These are phyloP conservation scores for Fregetta grallaria DNA, from an alignment of 2,113 vertebrate species.

Conservation along the genomic window DNA sequence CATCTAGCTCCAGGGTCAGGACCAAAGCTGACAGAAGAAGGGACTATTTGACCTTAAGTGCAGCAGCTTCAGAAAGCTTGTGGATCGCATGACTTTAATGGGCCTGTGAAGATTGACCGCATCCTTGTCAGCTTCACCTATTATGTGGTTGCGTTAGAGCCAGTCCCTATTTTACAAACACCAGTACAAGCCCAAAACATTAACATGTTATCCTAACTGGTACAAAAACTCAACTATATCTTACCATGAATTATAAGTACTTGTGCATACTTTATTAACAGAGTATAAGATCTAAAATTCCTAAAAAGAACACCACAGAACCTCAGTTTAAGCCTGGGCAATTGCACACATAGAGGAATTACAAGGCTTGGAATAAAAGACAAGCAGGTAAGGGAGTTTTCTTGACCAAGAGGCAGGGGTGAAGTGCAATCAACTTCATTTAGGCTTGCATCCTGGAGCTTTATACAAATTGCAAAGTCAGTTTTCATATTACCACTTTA, in stretches of 20 bases:
- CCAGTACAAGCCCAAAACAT: conserved; percentile 34
- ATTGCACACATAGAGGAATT: conserved; percentile 60
- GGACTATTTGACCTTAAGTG: not conserved
- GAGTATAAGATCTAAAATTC: conserved; percentile 60
- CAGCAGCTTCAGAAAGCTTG: not conserved
- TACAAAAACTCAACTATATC: conserved; percentile 65
- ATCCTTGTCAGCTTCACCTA: not conserved
- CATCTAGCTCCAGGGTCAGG: not conserved
- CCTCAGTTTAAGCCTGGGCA: conserved; percentile 51
- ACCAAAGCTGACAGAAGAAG: not conserved
- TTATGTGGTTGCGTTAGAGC: not conserved
- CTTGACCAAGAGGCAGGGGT: conserved; percentile 26
- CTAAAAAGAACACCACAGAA: conserved; percentile 55
- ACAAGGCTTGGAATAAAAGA: conserved; percentile 58
- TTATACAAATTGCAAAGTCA: conserved; percentile 70
- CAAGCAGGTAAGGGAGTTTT: conserved; percentile 26
- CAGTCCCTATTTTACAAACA: conserved; percentile 17
- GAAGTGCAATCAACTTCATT: conserved; percentile 56
- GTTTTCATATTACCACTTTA: too few relatives aligned
- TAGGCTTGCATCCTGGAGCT: conserved; percentile 57
- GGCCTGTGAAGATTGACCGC: not conserved
- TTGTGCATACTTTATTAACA: conserved; percentile 66
- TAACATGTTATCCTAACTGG: conserved; percentile 41
- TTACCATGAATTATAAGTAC: conserved; percentile 54
- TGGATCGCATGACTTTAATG: accelerated